Evolutionary conservation across 2,888 invertebrate genomes (phyloP).

Genomic region (Anticlea derivata): DNA sequence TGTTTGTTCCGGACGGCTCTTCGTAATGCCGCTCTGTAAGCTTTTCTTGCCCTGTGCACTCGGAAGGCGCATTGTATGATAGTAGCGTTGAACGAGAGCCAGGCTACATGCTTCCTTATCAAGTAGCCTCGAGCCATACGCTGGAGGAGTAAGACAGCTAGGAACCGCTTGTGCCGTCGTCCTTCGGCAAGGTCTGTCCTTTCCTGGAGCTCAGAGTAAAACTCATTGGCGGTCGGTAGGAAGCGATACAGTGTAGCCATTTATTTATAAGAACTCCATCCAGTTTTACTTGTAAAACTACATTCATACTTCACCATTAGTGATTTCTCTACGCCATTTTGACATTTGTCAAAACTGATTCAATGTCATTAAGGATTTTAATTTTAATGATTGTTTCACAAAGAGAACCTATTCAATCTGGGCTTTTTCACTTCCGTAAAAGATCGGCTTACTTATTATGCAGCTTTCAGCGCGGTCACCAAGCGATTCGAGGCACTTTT

Average conservation of each 20-base stretch:
- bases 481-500: too few relatives aligned
- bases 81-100: constrained; percentile 64
- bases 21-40: constrained; percentile 58
- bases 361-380: too few relatives aligned
- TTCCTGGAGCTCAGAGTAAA: constrained; percentile 59
- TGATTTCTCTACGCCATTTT: too few relatives aligned
- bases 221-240: constrained; percentile 54
- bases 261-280: constrained; percentile 3
- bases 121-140: constrained; percentile 63
- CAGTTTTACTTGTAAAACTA: neutral
- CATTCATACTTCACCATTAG: too few relatives aligned
- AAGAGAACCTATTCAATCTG: too few relatives aligned
- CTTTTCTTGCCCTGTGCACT: constrained; percentile 58
- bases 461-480: too few relatives aligned
- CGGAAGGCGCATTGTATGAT: constrained; percentile 73
- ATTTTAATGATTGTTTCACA: too few relatives aligned
- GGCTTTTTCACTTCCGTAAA: too few relatives aligned
- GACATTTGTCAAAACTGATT: too few relatives aligned
- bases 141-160: constrained; percentile 61
- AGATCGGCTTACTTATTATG: too few relatives aligned
- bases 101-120: constrained; percentile 65
- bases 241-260: constrained; percentile 66
- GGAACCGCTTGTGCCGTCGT: constrained; percentile 52
- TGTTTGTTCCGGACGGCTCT: constrained; percentile 66
- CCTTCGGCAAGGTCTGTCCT: constrained; percentile 56